Conservation (phyloP, 1,140 invertebrate genomes). For the Drosophila repletoides region DNA sequence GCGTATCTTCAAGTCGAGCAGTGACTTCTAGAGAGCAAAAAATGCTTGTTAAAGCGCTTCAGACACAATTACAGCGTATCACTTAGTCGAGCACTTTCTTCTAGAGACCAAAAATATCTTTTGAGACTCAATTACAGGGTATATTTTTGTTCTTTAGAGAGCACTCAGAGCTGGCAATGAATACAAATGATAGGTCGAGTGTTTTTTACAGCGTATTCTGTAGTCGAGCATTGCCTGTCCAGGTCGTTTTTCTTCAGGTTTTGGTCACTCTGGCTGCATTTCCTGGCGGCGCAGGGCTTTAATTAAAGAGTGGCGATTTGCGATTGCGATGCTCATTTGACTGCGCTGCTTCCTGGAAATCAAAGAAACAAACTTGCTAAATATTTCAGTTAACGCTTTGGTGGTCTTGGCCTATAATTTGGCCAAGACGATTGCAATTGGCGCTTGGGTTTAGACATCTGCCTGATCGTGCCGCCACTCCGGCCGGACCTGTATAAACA, state of each 20-base stretch:
- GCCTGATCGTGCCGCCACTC: conserved; percentile 38
- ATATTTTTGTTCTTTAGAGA: conserved; percentile 10
- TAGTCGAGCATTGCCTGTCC: too few species aligned
- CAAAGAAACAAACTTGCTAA: conserved; percentile 80
- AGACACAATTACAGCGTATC: too few species aligned
- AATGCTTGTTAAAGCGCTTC: too few species aligned
- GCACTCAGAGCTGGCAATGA: too few species aligned
- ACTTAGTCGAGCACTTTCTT: too few species aligned
- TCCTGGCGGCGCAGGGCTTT: conserved; percentile 56
- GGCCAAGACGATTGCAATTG: conserved; percentile 42
- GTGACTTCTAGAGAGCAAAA: too few species aligned
- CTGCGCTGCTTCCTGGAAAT: conserved; percentile 73
- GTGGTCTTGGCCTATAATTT: conserved; percentile 80
- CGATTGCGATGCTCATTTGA: conserved; percentile 65
- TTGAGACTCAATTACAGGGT: too few species aligned
- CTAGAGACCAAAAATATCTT: too few species aligned
- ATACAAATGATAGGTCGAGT: too few species aligned
- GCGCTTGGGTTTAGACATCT: conserved; percentile 39
- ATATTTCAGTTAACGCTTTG: conserved; percentile 81
- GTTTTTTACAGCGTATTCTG: too few species aligned
- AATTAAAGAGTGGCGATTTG: conserved; percentile 79
- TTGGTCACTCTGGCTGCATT: conserved; percentile 39
- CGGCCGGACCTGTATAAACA: conserved; percentile 76
- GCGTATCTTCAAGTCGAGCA: too few species aligned
- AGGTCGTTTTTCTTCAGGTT: conserved; percentile 12